These are phyloP conservation scores for Oreonectes daqikongensis DNA, from an alignment of 2,797 vertebrate genomes.

Conservation along the genomic window DNA sequence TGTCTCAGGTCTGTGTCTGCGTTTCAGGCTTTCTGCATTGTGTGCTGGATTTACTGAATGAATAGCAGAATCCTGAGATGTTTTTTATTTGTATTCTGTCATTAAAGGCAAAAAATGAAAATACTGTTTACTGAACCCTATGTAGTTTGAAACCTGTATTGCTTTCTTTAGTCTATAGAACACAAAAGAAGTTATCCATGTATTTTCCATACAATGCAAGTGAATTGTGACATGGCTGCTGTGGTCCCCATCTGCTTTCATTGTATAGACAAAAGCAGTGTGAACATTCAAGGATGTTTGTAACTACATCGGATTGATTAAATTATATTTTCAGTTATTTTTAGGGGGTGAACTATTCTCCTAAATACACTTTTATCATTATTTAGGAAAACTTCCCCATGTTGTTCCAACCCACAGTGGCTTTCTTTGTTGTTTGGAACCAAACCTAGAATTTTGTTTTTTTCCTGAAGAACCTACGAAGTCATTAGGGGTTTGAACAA, in stretches of 20 bases:
- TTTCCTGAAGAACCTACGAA: no score
- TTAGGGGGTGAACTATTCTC: no score
- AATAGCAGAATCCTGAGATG: background rate
- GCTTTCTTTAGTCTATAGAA: background rate
- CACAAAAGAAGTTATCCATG: background rate
- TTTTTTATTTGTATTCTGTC: background rate
- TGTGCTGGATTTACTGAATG: conserved; percentile 3
- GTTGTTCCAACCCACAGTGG: no score
- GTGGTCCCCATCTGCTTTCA: background rate
- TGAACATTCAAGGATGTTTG: background rate
- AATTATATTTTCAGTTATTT: no score
- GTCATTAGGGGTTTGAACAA: no score
- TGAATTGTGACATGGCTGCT: background rate
- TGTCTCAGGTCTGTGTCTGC: conserved; percentile 6
- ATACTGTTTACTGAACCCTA: background rate
- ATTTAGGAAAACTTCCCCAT: no score
- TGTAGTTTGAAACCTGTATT: background rate
- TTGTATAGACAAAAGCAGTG: background rate
- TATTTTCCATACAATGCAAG: background rate
- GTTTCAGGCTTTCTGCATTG: background rate
- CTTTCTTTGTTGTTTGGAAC: no score
- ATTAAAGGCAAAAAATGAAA: background rate
- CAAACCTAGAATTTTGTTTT: no score
- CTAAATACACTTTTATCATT: no score
- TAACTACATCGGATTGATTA: no score